These are phyloP conservation scores for Sinohyriopsis cumingii DNA, from an alignment of 2,888 invertebrate genomes.

Conservation along the genomic window DNA sequence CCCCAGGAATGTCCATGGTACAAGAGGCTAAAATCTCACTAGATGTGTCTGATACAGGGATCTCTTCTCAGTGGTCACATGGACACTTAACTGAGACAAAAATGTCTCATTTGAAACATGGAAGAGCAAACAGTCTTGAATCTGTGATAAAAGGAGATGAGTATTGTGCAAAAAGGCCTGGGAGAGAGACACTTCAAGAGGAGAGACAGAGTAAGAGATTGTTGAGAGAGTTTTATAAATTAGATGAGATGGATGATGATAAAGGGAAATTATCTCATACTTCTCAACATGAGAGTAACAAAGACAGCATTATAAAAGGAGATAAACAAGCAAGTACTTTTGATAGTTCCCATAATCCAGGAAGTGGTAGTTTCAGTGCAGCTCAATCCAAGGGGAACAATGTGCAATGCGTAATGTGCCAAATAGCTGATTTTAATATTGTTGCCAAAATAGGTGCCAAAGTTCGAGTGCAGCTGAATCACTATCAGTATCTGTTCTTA, in stretches of 20 bases:
- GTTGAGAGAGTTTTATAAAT: conserved; percentile 42
- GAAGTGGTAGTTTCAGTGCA: conserved; percentile 35
- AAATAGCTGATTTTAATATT: conserved; percentile 79
- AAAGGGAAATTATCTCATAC: not conserved
- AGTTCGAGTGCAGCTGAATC: conserved; percentile 92
- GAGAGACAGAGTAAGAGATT: conserved; percentile 18
- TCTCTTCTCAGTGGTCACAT: not conserved
- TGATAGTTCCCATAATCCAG: no score
- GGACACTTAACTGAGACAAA: not conserved
- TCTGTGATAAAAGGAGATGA: not conserved
- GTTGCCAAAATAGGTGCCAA: conserved; percentile 87
- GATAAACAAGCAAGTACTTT: not conserved
- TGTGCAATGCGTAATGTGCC: conserved; percentile 68
- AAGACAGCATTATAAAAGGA: not conserved
- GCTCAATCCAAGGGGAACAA: conserved; percentile 15
- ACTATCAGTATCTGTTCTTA: conserved; percentile 92
- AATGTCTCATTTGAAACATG: conserved; percentile 1
- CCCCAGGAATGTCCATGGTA: not conserved
- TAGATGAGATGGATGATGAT: conserved; percentile 30
- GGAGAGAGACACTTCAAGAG: conserved; percentile 1
- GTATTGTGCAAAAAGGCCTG: conserved; percentile 1
- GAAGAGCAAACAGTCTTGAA: not conserved
- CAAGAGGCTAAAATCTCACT: conserved; percentile 5
- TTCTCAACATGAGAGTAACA: not conserved
- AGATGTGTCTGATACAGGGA: not conserved